Evolutionary conservation across 2,888 invertebrate genomes (phyloP), one percentile per base, ranked within the genome.

Genomic region (Taphrorychus bicolor): DNA sequence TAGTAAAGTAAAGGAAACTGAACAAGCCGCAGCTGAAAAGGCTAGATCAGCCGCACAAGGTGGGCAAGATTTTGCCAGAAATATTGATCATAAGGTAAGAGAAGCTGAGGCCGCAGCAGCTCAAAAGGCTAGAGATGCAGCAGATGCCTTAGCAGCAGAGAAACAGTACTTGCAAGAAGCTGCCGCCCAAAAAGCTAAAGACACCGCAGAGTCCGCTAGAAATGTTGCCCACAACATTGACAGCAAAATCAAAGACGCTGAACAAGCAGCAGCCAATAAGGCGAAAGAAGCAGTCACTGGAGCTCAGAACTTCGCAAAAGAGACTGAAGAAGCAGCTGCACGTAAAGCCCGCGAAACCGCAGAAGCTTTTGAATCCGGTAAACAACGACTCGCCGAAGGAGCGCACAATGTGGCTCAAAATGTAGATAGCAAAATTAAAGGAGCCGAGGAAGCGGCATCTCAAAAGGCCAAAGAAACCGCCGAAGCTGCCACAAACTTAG

Each of bases 81-180:
- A 85, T 7, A 85, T 88, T 52, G 89, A 89, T 77, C 79, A 84
- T 48, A 72, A 73, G 59, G 62, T 72, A 56, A 56, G 59, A 48
- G 73, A 74, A 59, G 69, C 71, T 9, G 73, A 72, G 59, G 74
- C 74, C 19, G 65, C 66, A 7, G 72, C 74, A n/a, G 70, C 72
- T 11, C 54, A 57, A 41, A 71, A 73, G 62, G 74, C 73, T 3
- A 64, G 66, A 59, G 66, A 69, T 41, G 70, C 70, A 5, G 72
- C 70, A 7, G 70, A 74, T 51, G 66, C 71, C 9, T 3, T 71
- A 69, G n/a, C 71, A 71, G 19, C 2, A 54, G 41, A 32, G n/a
- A 19, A 45, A 18, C 45, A 11, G 48, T 1, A n/a, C 21, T 19
- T 19, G 74, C 71, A 17, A 54, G 65, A 74, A 24, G 65, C 66